Evolutionary conservation across 2,888 invertebrate species (phyloP), one percentile per base, ranked within the genome.

Genomic region (Limnephilus auricula): DNA sequence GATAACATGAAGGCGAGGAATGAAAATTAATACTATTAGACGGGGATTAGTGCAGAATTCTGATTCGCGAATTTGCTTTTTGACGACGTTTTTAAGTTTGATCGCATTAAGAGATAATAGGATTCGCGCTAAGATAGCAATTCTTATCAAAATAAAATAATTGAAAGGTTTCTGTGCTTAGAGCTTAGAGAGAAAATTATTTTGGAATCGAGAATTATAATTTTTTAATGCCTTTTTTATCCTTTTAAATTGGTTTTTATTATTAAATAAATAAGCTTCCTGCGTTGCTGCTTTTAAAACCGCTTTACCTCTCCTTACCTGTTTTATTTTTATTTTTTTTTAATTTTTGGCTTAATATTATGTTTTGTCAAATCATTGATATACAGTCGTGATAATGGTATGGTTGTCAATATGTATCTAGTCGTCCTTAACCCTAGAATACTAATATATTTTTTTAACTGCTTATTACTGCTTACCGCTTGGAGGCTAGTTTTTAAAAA

Each of bases 101-200:
- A 86, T 86, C 31, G 86, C 50, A 30, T 86, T 86, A 86, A 86
- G 30, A 86, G 86, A 86, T 86, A 50, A 86, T 86, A 45, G 50
- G 86, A 50, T 50, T n/a, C 31, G 31, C 30, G 30, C 31, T 79
- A 15, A 30, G 79, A 79, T 79, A 79, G 9, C 30, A 31, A 79
- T 31, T 13, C 30, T 31, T 79, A 31, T 31, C 30, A 79, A 79
- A 79, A 79, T 79, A 79, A 79, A 65, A 65, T 65, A 65, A 65
- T 65, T 65, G 50, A 65, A 65, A 65, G 50, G 50, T 15, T 65
- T 65, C 50, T 65, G 50, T 65, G 79, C 30, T 79, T 12, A 9
- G 31, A n/a, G 10, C 15, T 79, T 79, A 4, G 79, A n/a, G n/a
- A n/a, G n/a, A 79, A 31, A 31, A 79, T 31, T 79, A 79, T 79